Base-by-base conservation (phyloP, 2,113 vertebrate species). In the Notothenia coriiceps region DNA sequence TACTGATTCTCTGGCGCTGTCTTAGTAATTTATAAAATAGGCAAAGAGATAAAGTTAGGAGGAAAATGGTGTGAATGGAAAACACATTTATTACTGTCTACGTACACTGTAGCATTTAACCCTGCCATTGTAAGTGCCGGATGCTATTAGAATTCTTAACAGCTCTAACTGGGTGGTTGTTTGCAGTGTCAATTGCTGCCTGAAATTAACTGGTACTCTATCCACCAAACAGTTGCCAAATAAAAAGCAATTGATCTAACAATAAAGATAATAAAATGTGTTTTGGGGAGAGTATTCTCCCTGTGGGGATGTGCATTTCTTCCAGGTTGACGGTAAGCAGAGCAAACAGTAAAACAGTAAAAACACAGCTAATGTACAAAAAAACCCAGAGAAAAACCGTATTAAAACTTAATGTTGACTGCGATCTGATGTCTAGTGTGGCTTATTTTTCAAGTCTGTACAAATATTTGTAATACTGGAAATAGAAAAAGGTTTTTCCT, bases 11-110 rank as follows among this genome's bases (percentile, higher is more conserved):
- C 33, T 59, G 57, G 57, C 46, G 8, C 50, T 67, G 4, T 70
- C 70, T 79, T 57, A 71, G 3, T 72, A 10, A 61, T 65, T 56
- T 72, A 49, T 66, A n/a, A 57, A 72, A 43, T 13, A 43, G 62
- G 67, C 33, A 51, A 47, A 64, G 52, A 51, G 46, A 74, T 52
- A 71, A 52, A 59, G 73, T 35, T 67, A 11, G 55, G 15, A 52
- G 49, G 74, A 66, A 83, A 25, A 55, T 33, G 61, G 46, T 17
- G 55, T 57, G 18, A 55, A 59, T 52, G 14, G 18, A 70, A 83
- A 50, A 50, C 25, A 63, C 46, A 55, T 78, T 70, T 66, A 50
- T 70, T 66, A 51, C 55, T 46, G n/a, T 62, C 61, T 15, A 47
- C 33, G 55, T 18, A 4, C 25, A 56, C 22, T 55, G 14, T 14